Evolutionary conservation across 2,888 invertebrate species (phyloP), one percentile per base, ranked within the genome.

Genomic region (Oegoconia quadripuncta): DNA sequence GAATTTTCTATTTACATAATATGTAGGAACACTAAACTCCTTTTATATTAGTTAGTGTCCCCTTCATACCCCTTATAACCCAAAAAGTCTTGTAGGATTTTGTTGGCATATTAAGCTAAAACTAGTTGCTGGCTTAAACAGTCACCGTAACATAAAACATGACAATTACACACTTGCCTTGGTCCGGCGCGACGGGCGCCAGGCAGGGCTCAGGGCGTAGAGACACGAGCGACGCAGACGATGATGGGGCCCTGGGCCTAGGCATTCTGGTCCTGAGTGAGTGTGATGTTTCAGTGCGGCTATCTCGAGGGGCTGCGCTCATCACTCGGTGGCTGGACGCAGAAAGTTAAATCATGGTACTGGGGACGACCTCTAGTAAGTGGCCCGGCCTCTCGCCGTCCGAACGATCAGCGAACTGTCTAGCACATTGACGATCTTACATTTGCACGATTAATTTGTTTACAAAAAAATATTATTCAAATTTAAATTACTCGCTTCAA

Each of bases 361-460:
- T 95, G 95, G 95, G 96, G 95, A 91, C 93, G 95, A 92, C 95
- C 95, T 93, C 94, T 95, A 91, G 95, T 95, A 95, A 95, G 95
- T 95, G 90, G 73, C 79, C 76, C 79, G 80, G 76, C 74, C 74
- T 73, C 70, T 64, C 65, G 71, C 70, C 77, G 73, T 71, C 73
- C 71, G 69, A 75, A 68, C 69, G 71, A 73, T 66, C 80, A 73
- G 73, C 76, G 69, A 78, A 68, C 70, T 71, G 79, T 78, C 82
- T 86, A 82, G 84, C 87, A 87, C 86, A 79, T 79, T 76, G 73
- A 77, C 64, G 71, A 79, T 74, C 59, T 78, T 77, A 79, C 75
- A 80, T 78, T 70, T 84, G 84, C 84, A 86, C 84, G 84, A 80
- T 75, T 69, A 67, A n/a, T 29, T 29, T 14, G 16, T 27, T 67